These are phyloP conservation scores for Spodoptera litura DNA, from an alignment of 1,140 invertebrate genomes.

Conservation along the genomic window DNA sequence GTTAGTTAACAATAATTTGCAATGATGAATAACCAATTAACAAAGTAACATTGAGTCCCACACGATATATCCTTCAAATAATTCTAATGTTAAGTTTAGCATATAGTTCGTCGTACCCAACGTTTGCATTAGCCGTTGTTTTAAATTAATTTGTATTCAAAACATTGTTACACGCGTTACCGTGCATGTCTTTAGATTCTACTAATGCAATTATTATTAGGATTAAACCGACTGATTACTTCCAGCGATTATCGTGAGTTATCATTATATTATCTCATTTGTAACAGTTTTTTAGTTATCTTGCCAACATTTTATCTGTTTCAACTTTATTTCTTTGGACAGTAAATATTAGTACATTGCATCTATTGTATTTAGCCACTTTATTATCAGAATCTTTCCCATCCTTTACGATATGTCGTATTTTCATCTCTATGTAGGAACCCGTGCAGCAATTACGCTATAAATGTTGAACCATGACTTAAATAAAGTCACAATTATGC, in stretches of 20 bases:
- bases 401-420: too few species aligned
- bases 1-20: too few species aligned
- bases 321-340: too few species aligned
- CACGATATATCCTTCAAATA: conserved; percentile 27
- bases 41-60: background rate
- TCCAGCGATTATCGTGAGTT: background rate
- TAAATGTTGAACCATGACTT: too few species aligned
- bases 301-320: too few species aligned
- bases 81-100: conserved; percentile 31
- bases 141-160: conserved; percentile 48
- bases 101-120: conserved; percentile 17
- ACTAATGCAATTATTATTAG: conserved; percentile 15
- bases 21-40: background rate
- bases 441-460: too few species aligned
- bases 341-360: too few species aligned
- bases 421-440: too few species aligned
- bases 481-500: too few species aligned
- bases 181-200: conserved; percentile 9
- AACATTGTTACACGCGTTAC: conserved; percentile 16
- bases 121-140: conserved; percentile 10
- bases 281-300: too few species aligned
- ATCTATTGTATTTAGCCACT: too few species aligned
- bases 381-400: too few species aligned
- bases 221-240: background rate
- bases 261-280: background rate